Evolutionary conservation across 2,888 invertebrate species (phyloP).

Genomic region (Conops quadrifasciatus): DNA sequence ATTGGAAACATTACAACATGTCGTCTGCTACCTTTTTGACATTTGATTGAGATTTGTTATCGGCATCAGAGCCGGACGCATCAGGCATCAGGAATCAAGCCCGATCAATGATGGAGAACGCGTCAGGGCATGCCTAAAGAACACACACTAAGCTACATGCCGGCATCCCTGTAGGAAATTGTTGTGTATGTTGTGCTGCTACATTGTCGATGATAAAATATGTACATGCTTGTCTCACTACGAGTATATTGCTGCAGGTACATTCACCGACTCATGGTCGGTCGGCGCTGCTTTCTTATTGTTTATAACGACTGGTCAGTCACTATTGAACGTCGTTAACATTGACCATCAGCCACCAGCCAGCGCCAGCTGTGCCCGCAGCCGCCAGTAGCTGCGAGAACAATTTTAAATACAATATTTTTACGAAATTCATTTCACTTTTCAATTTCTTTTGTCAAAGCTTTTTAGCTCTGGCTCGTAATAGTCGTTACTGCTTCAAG

Average conservation of each 20-base stretch:
- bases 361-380: constrained; percentile 22
- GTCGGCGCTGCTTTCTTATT: constrained; percentile 8
- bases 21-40: constrained; percentile 65
- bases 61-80: constrained; percentile 47
- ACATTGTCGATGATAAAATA: too few species aligned
- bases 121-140: background rate
- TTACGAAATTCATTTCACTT: constrained; percentile 1
- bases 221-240: too few species aligned
- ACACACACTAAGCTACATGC: too few species aligned
- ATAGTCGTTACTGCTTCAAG: background rate
- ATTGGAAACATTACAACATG: constrained; percentile 62
- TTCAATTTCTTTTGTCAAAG: background rate
- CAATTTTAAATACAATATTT: background rate
- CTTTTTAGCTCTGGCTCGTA: background rate
- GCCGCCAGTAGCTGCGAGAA: constrained; percentile 20
- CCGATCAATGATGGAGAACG: background rate
- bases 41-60: constrained; percentile 66
- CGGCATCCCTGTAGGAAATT: too few species aligned
- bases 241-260: too few species aligned
- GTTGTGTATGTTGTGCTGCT: too few species aligned
- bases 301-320: constrained; percentile 44
- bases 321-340: too few species aligned
- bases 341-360: constrained; percentile 9
- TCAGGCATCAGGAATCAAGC: constrained; percentile 58
- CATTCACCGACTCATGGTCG: background rate